Conservation (phyloP, 2,797 vertebrate genomes). For the Channa striata region DNA sequence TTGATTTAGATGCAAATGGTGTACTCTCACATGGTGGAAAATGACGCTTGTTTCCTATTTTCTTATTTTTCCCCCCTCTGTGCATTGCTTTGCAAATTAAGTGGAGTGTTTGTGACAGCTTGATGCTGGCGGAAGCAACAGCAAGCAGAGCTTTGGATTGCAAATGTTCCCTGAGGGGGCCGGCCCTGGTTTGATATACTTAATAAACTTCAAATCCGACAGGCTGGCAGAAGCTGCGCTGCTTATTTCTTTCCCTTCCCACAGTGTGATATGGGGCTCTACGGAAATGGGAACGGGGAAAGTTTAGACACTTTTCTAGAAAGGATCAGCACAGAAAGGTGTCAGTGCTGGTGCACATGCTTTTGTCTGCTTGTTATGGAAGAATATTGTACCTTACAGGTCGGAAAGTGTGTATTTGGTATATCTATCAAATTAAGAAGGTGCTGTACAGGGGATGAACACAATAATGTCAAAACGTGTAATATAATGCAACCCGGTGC, state of each 20-base stretch:
- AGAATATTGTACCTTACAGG: conserved; percentile 30
- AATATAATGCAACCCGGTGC: conserved; percentile 11
- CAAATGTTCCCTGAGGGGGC: conserved; percentile 81
- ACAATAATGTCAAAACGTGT: conserved; percentile 14
- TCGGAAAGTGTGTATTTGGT: conserved; percentile 11
- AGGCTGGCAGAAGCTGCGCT: conserved; percentile 73
- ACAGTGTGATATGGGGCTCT: conserved; percentile 62
- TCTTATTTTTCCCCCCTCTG: conserved; percentile 59
- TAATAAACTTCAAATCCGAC: conserved; percentile 84
- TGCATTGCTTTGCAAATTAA: conserved; percentile 82
- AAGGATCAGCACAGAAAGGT: conserved; percentile 55
- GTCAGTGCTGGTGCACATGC: not conserved
- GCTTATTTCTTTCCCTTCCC: conserved; percentile 68
- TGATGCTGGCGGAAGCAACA: conserved; percentile 78
- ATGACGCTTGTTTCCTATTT: conserved; percentile 80
- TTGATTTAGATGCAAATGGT: conserved; percentile 77
- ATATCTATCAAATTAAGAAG: conserved; percentile 29
- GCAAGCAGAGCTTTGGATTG: conserved; percentile 81
- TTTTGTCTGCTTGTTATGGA: conserved; percentile 29
- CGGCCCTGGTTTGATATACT: conserved; percentile 80
- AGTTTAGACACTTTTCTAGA: conserved; percentile 67
- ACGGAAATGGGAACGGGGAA: conserved; percentile 69
- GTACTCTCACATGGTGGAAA: conserved; percentile 69
- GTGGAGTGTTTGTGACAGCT: conserved; percentile 83
- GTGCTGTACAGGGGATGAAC: conserved; percentile 7